phyloP scores from a whole-genome alignment of 2,797 vertebrate species.

The Manis crassicaudata region DNA sequence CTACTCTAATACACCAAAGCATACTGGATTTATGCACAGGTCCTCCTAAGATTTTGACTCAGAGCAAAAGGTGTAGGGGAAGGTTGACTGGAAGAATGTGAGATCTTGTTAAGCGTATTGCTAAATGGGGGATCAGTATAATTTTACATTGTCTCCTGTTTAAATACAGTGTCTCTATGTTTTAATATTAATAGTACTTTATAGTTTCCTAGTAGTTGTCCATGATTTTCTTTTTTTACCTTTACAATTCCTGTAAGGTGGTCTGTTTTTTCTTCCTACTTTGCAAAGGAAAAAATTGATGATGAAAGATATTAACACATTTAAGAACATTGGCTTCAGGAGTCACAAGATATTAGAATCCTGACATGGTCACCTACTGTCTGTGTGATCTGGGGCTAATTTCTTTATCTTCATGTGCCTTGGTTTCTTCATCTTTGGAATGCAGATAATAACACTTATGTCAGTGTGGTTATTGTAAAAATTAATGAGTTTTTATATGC shows the following conservation, averaged over 20 bases:
- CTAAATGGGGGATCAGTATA: background rate
- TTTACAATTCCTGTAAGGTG: background rate
- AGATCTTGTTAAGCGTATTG: background rate
- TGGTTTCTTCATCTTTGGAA: background rate
- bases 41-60: background rate
- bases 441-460: background rate
- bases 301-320: background rate
- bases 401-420: background rate
- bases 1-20: background rate
- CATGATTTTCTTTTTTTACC: background rate
- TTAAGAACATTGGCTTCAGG: background rate
- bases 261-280: background rate
- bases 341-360: background rate
- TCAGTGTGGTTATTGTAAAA: background rate
- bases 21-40: background rate
- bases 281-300: background rate
- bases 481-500: background rate
- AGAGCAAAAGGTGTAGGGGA: background rate
- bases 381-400: background rate
- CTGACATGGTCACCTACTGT: background rate
- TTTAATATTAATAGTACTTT: background rate
- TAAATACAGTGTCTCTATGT: background rate
- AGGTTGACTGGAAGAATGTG: background rate
- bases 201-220: background rate
- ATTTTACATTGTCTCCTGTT: background rate